Percentiles rank a stretch among this genome's conserved stretches.
phyloP scores from a whole-genome alignment of 2,113 vertebrate species.

The Perca fluviatilis region DNA sequence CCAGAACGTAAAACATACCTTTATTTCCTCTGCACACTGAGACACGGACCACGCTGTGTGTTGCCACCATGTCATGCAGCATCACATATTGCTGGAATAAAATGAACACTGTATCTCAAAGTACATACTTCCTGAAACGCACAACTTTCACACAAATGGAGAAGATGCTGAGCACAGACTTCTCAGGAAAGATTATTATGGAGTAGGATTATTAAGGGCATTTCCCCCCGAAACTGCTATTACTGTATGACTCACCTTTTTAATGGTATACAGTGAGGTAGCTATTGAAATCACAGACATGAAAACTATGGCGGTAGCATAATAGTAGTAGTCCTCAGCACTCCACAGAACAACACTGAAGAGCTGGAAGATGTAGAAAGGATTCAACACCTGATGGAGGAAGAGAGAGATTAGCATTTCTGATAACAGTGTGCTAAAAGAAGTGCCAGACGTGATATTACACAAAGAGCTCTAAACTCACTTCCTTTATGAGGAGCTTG shows the following conservation, averaged over 20 bases:
- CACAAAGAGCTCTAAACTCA: conserved; percentile 69
- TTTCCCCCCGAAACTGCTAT: background rate
- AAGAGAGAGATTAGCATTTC: background rate
- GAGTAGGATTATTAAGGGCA: background rate
- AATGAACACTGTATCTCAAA: conserved; percentile 15
- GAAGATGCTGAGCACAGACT: too few relatives aligned
- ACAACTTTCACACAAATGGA: background rate
- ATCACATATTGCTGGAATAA: conserved; percentile 93
- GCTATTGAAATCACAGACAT: conserved; percentile 95
- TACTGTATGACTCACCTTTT: conserved; percentile 87
- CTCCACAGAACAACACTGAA: conserved; percentile 96
- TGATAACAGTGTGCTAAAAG: background rate
- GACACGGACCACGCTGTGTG: conserved; percentile 93
- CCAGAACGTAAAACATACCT: conserved; percentile 77
- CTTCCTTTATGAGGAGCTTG: conserved; percentile 97
- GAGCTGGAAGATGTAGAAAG: conserved; percentile 98
- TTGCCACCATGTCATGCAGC: conserved; percentile 96
- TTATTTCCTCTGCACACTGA: conserved; percentile 90
- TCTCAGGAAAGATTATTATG: background rate
- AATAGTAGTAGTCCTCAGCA: conserved; percentile 93
- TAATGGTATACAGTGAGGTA: conserved; percentile 94
- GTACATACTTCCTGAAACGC: background rate
- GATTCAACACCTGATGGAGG: conserved; percentile 91
- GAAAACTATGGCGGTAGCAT: conserved; percentile 92
- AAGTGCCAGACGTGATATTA: background rate